A percentile compares a stretch with the other conserved stretches of the same genome.
Conservation (phyloP, 2,888 invertebrate genomes). For the Plutella xylostella region DNA sequence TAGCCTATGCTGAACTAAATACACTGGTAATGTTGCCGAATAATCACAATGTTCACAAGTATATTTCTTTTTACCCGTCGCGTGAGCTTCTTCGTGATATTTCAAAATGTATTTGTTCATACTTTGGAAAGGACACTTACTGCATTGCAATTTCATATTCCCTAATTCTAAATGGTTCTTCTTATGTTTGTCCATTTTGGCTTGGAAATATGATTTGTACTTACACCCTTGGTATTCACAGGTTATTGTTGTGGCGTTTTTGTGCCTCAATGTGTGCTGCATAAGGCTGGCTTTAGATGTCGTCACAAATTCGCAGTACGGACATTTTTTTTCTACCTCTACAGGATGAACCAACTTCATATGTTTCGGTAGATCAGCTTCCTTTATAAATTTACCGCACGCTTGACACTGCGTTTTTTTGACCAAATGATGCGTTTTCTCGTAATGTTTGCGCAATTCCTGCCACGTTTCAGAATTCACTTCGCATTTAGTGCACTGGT, state of each 20-base stretch:
- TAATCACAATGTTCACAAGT: conserved; percentile 55
- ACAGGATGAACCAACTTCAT: conserved; percentile 37
- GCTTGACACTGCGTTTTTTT: conserved; percentile 49
- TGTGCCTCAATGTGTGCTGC: conserved; percentile 50
- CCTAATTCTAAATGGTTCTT: conserved; percentile 42
- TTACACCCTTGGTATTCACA: conserved; percentile 43
- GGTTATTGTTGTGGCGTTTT: conserved; percentile 43
- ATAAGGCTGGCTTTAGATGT: conserved; percentile 43
- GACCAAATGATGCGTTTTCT: conserved; percentile 36
- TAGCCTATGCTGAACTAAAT: conserved; percentile 56
- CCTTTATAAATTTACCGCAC: conserved; percentile 43
- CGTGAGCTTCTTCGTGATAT: conserved; percentile 56
- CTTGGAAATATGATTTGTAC: conserved; percentile 51
- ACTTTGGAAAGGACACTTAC: conserved; percentile 50
- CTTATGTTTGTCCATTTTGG: conserved; percentile 52
- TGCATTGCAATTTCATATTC: conserved; percentile 49
- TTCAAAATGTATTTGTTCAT: conserved; percentile 58
- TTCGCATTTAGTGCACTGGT: conserved; percentile 50
- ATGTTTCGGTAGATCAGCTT: conserved; percentile 41
- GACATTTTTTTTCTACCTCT: conserved; percentile 33
- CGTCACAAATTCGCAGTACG: conserved; percentile 50
- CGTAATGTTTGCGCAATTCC: conserved; percentile 39
- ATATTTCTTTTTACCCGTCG: conserved; percentile 50
- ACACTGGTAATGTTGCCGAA: conserved; percentile 52
- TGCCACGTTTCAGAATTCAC: conserved; percentile 40